phyloP scores from a whole-genome alignment of 2,888 invertebrate species.

The Ceriagrion tenellum region DNA sequence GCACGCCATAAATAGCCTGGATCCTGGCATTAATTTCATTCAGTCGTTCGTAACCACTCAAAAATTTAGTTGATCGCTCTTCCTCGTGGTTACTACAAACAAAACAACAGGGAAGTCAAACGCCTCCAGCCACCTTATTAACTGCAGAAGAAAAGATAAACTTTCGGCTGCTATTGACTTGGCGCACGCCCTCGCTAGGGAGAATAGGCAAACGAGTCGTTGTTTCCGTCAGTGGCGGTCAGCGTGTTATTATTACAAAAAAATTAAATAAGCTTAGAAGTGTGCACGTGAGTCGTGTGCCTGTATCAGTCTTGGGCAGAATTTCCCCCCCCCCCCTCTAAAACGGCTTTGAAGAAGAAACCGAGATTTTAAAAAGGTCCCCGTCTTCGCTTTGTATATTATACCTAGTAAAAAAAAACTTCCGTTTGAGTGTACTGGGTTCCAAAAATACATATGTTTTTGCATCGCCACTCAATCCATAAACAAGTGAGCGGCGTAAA shows the following conservation, averaged over 20 bases:
- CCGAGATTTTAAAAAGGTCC: not conserved
- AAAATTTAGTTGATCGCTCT: too few species aligned
- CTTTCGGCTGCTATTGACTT: not conserved
- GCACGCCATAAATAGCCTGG: too few species aligned
- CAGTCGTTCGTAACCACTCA: too few species aligned
- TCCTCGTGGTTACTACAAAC: not conserved
- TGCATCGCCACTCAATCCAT: not conserved
- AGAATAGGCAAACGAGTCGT: not conserved
- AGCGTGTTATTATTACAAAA: slow-evolving; percentile 27
- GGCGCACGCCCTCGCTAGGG: not conserved
- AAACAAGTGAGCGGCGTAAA: not conserved
- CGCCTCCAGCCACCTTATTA: not conserved
- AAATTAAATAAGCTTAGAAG: not conserved
- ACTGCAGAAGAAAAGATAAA: too few species aligned
- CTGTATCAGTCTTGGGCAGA: not conserved
- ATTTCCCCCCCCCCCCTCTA: not conserved
- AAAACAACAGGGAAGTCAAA: not conserved
- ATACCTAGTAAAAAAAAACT: not conserved
- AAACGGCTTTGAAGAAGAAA: not conserved
- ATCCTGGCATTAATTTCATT: too few species aligned
- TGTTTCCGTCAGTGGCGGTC: not conserved
- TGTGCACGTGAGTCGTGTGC: slow-evolving; percentile 15
- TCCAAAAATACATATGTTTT: not conserved
- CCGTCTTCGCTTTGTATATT: not conserved
- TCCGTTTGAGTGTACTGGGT: not conserved